Percentiles rank a stretch among this genome's conserved stretches.
Conservation (phyloP, 2,888 invertebrate genomes). For the Pocota personata region DNA sequence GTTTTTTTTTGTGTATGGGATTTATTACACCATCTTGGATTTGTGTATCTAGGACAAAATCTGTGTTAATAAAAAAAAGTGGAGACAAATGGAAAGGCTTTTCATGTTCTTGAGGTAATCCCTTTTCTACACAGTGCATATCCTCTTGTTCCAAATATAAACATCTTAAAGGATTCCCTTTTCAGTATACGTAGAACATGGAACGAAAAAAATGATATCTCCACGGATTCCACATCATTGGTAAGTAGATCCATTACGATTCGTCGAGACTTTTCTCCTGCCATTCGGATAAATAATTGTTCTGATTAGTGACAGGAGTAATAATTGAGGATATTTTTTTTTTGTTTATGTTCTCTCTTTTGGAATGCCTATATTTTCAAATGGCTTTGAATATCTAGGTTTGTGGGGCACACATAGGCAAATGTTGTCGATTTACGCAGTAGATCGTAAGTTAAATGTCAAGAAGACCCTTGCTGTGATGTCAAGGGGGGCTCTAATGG, state of each 20-base stretch:
- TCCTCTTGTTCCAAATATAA: not conserved
- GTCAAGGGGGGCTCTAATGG: not conserved
- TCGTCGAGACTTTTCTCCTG: not conserved
- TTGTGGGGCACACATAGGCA: not conserved
- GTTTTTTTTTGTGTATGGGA: not conserved
- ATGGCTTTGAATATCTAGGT: not conserved
- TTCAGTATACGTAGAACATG: not conserved
- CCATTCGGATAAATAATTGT: not conserved
- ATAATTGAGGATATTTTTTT: not conserved
- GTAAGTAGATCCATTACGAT: not conserved
- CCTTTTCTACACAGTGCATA: not conserved
- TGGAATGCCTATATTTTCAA: not conserved
- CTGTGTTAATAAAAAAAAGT: not conserved
- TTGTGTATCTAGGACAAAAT: conserved; percentile 6
- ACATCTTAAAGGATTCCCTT: conserved; percentile 5
- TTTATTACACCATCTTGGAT: conserved; percentile 3
- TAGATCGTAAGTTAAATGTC: not conserved
- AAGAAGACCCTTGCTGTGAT: not conserved
- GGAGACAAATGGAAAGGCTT: conserved; percentile 4
- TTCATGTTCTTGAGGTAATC: conserved; percentile 13
- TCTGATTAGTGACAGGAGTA: not conserved
- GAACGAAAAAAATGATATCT: not conserved
- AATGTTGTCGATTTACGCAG: not conserved
- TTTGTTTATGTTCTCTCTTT: not conserved
- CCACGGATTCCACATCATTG: not conserved